Base-by-base conservation (phyloP, 2,113 vertebrate species). In the Hydrochoerus hydrochaeris region DNA sequence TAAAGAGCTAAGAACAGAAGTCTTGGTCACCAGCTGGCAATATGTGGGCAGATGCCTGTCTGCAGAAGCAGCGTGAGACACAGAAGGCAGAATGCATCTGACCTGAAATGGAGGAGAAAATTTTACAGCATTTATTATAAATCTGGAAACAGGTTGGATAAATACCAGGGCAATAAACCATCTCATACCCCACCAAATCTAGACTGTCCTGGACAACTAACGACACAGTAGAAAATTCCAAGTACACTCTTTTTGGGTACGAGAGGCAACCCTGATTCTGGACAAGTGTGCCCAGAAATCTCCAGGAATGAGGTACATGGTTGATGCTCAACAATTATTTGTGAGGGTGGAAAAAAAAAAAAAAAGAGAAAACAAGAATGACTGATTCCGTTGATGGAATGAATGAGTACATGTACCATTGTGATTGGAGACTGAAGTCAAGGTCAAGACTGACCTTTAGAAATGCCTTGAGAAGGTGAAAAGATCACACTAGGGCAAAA, bases 401-500 rank as follows among this genome's bases (percentile, higher is more conserved):
- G 30, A 77, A 41, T 6, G 62, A 88, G 41, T 17, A 28, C n/a
- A 13, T 9, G 26, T 2, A 4, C 58, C 28, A 0, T 28, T 35
- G 44, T 60, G 85, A 88, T 49, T 35, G 73, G 84, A 85, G n/a
- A 3, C 49, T 20, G 69, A 71, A 85, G 28, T 20, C 28, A 49
- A 93, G 78, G 85, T 88, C 32, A n/a, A 44, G 38, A 63, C 63
- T 95, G 96, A 92, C 88, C 83, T 67, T 92, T 46, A 28, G 82
- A 90, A 41, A 12, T 0, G 0, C 91, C 75, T 71, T 0, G 41
- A 95, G 87, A 73, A 92, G 57, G 73, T 77, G 16, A 81, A 83
- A 85, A 73, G 81, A 90, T 84, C 94, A 60, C 1, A 0, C 19
- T 20, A 13, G 82, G 87, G 63, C 77, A 90, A 41, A 52, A 52